These are phyloP conservation scores for Saccopteryx bilineata DNA, from an alignment of 2,113 vertebrate genomes.

Conservation along the genomic window DNA sequence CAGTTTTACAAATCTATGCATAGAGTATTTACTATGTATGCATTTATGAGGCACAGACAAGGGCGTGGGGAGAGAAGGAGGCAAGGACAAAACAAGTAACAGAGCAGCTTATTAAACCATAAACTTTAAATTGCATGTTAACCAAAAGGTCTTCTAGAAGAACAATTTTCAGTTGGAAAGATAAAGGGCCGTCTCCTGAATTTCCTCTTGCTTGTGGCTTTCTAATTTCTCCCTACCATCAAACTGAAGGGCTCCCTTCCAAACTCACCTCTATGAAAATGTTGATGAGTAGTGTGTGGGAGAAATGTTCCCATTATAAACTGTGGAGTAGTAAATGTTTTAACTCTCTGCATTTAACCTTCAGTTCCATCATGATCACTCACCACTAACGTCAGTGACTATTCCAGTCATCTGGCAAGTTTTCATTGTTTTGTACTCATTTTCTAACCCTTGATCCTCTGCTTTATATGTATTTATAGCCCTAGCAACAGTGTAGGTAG, in stretches of 20 bases:
- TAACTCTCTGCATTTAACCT: neutral
- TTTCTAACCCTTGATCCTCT: neutral
- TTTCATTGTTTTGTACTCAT: neutral
- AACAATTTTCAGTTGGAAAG: neutral
- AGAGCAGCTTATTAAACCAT: neutral
- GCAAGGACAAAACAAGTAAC: neutral
- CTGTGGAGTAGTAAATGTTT: neutral
- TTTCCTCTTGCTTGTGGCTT: neutral
- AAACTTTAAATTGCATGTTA: neutral
- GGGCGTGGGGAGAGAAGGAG: neutral
- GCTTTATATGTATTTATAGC: neutral
- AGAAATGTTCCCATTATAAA: slow-evolving; percentile 4
- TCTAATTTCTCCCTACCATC: slow-evolving; percentile 2
- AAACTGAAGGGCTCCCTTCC: slow-evolving; percentile 17
- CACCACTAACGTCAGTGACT: neutral
- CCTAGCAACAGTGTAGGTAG: neutral
- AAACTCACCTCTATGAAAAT: slow-evolving; percentile 45
- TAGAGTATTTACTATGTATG: slow-evolving; percentile 1
- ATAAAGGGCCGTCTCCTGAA: neutral
- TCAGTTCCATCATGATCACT: neutral
- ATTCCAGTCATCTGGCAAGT: neutral
- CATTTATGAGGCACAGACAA: neutral
- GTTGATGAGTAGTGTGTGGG: neutral
- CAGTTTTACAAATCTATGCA: slow-evolving; percentile 28
- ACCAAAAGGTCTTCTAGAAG: neutral